Conservation (phyloP, 2,888 invertebrate genomes). For the Lamellibrachia columna region DNA sequence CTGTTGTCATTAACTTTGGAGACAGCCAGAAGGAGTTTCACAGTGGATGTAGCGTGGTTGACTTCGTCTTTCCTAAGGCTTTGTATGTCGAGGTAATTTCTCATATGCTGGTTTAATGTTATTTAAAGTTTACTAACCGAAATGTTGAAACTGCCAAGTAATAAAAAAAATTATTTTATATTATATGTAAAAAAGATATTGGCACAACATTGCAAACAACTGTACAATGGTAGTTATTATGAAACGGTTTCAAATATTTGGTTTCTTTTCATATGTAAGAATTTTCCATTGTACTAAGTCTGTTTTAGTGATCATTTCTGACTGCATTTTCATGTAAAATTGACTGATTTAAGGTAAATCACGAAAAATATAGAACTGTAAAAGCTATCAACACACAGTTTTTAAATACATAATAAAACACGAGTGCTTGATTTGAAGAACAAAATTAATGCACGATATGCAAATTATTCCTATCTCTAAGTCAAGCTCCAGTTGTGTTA, state of each 20-base stretch:
- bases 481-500: not conserved
- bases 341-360: too few relatives aligned
- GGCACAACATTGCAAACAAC: too few relatives aligned
- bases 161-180: not conserved
- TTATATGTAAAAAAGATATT: not conserved
- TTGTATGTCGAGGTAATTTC: conserved; percentile 56
- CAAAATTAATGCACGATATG: not conserved
- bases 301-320: too few relatives aligned
- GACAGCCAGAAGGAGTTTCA: conserved; percentile 52
- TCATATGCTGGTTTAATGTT: not conserved
- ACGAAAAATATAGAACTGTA: too few relatives aligned
- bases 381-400: too few relatives aligned
- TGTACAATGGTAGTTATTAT: too few relatives aligned
- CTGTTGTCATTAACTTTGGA: conserved; percentile 50
- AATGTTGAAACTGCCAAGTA: too few relatives aligned
- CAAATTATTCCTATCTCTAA: not conserved
- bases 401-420: too few relatives aligned
- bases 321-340: too few relatives aligned
- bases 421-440: not conserved
- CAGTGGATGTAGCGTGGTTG: conserved; percentile 59
- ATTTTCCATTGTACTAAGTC: too few relatives aligned
- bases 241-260: too few relatives aligned
- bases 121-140: not conserved
- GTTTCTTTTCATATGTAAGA: too few relatives aligned
- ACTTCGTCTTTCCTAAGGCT: conserved; percentile 59